Percentiles rank a stretch among this genome's conserved stretches.
These are phyloP conservation scores for Lycodopsis pacificus DNA, from an alignment of 2,797 vertebrate genomes.

Conservation along the genomic window DNA sequence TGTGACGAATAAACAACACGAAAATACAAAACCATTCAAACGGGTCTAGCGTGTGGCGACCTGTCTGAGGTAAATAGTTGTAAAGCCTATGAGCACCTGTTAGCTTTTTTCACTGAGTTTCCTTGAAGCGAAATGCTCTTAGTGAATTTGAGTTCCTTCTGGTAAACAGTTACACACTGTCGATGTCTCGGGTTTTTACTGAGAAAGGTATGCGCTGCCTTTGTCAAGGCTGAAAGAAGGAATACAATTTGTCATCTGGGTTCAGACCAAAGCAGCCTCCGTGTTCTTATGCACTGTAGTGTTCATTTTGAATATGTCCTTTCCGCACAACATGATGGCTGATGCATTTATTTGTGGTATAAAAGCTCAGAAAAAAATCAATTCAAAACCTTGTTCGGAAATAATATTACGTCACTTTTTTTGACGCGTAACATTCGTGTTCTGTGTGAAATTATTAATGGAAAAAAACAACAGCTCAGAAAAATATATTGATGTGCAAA, in stretches of 20 bases:
- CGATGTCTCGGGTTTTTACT: neutral
- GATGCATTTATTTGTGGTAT: too few species aligned
- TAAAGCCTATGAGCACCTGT: neutral
- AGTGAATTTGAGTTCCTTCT: neutral
- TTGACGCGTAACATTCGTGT: neutral
- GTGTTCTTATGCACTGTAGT: too few species aligned
- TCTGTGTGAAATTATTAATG: too few species aligned
- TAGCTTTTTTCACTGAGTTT: neutral
- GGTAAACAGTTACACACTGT: neutral
- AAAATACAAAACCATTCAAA: neutral
- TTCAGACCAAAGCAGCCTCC: too few species aligned
- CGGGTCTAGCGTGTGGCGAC: neutral
- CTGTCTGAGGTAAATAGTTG: neutral
- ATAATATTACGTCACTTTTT: too few species aligned
- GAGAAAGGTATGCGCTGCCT: neutral
- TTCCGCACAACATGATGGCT: too few species aligned
- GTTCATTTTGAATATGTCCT: too few species aligned
- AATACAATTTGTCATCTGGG: too few species aligned
- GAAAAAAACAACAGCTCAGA: too few species aligned
- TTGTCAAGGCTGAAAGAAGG: neutral
- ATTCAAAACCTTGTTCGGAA: too few species aligned
- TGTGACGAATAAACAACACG: neutral
- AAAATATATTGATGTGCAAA: neutral
- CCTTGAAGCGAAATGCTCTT: neutral
- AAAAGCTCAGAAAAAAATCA: too few species aligned